Conservation (phyloP, 2,797 vertebrate genomes). For the Nothura maculosa region DNA sequence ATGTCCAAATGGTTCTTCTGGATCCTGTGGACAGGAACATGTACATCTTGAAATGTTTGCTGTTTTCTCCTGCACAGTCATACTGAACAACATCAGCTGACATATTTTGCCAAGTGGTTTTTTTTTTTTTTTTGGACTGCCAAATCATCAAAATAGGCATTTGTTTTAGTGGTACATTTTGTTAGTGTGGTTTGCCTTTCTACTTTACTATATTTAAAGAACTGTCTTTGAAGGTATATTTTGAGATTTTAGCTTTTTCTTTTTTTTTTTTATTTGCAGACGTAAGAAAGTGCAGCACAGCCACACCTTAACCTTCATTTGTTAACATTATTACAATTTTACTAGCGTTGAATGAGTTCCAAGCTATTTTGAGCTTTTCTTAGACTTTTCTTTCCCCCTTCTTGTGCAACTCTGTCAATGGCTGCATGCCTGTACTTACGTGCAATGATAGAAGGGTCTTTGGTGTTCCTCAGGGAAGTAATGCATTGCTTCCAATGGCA, state of each 20-base stretch:
- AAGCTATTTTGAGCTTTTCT: neutral
- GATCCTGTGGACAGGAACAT: neutral
- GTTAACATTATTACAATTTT: neutral
- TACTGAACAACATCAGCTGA: neutral
- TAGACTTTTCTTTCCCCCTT: neutral
- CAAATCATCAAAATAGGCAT: neutral
- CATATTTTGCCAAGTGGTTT: neutral
- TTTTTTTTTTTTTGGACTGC: neutral
- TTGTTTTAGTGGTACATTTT: neutral
- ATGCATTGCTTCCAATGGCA: neutral
- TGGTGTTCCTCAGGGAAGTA: neutral
- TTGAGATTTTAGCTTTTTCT: conserved; percentile 21
- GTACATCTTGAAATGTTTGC: neutral
- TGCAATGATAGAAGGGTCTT: neutral
- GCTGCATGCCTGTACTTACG: fast-evolving
- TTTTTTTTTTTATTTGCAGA: neutral
- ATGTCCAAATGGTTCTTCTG: neutral
- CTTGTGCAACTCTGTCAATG: neutral
- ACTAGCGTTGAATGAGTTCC: neutral
- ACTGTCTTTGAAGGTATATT: conserved; percentile 36
- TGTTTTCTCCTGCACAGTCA: neutral
- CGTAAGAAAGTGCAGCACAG: neutral
- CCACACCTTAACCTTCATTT: conserved; percentile 49
- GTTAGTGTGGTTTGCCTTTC: neutral
- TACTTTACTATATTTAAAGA: neutral